Percentiles rank a stretch among this genome's conserved stretches.
phyloP scores from a whole-genome alignment of 1,140 invertebrate genomes.

The Apis mellifera region DNA sequence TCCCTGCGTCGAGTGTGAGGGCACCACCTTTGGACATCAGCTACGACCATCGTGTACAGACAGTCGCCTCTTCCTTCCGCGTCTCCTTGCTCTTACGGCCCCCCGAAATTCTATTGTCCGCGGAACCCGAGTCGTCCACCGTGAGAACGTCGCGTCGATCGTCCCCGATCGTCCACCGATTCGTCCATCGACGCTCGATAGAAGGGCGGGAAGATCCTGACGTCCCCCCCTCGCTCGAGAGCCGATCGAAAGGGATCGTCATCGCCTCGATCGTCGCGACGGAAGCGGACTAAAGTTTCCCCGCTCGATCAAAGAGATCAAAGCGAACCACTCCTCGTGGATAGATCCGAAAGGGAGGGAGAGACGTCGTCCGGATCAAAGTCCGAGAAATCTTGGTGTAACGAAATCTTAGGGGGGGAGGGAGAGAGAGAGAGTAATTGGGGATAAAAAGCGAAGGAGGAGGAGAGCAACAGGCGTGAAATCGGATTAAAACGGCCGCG shows the following conservation, averaged over 20 bases:
- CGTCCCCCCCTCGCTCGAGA: too few species aligned
- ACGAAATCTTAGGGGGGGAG: constrained; percentile 30
- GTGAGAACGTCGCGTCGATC: neutral
- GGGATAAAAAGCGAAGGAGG: constrained; percentile 4
- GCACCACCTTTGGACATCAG: constrained; percentile 82
- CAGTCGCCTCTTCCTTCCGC: too few species aligned
- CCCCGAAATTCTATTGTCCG: constrained; percentile 72
- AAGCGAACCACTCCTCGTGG: constrained; percentile 69
- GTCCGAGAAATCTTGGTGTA: constrained; percentile 48
- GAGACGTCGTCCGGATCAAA: constrained; percentile 58
- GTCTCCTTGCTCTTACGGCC: constrained; percentile 61
- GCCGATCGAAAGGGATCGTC: too few species aligned
- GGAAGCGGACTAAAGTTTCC: constrained; percentile 72
- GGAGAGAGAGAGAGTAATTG: neutral
- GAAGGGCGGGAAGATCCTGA: too few species aligned
- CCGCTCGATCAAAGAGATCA: constrained; percentile 77
- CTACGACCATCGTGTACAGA: constrained; percentile 72
- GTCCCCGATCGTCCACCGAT: too few species aligned
- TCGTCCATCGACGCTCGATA: too few species aligned
- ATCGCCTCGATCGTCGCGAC: neutral
- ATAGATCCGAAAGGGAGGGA: constrained; percentile 56
- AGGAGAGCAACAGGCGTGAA: neutral
- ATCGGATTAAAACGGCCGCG: constrained; percentile 44
- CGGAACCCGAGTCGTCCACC: constrained; percentile 44
- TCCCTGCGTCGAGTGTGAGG: constrained; percentile 69